Conservation (phyloP, 1,140 invertebrate species). For the Drosophila teissieri region DNA sequence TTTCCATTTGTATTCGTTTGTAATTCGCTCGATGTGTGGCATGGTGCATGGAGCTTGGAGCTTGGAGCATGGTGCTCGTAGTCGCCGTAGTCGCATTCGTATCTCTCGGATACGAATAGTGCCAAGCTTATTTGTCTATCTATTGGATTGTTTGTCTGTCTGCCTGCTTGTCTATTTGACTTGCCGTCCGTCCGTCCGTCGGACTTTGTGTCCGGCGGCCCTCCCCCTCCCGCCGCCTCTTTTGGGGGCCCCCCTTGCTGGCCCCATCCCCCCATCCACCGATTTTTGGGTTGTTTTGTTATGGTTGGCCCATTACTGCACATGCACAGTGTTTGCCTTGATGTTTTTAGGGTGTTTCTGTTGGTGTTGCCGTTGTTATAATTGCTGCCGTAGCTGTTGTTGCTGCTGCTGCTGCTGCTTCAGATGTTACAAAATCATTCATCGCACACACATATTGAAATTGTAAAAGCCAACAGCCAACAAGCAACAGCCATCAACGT, state of each 20-base stretch:
- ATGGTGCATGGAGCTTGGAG: background rate
- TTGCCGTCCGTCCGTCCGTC: slow-evolving; percentile 27
- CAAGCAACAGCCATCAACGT: slow-evolving; percentile 58
- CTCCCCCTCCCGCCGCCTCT: background rate
- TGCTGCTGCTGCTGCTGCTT: slow-evolving; percentile 41
- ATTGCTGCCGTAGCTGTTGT: slow-evolving; percentile 2
- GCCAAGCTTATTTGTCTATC: slow-evolving; percentile 77
- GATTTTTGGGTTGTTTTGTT: slow-evolving; percentile 62
- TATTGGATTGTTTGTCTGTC: slow-evolving; percentile 65
- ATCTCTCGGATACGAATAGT: slow-evolving; percentile 65
- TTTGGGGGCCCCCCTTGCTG: background rate
- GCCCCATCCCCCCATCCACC: slow-evolving; percentile 11
- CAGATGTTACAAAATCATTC: slow-evolving; percentile 77
- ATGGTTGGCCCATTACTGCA: slow-evolving; percentile 79
- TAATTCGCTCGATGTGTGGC: slow-evolving; percentile 33
- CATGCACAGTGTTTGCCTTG: slow-evolving; percentile 80
- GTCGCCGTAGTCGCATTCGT: slow-evolving; percentile 31
- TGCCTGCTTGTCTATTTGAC: slow-evolving; percentile 58
- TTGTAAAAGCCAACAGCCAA: slow-evolving; percentile 69
- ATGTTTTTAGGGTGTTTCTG: slow-evolving; percentile 78
- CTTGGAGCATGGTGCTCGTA: background rate
- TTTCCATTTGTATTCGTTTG: slow-evolving; percentile 34
- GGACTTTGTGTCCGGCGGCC: slow-evolving; percentile 6
- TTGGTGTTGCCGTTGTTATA: slow-evolving; percentile 56
- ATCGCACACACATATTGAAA: slow-evolving; percentile 73